A percentile compares a stretch with the other conserved stretches of the same genome.
These are phyloP conservation scores for Alcedo quadribrachys DNA, from an alignment of 2,797 vertebrate species.

Conservation along the genomic window DNA sequence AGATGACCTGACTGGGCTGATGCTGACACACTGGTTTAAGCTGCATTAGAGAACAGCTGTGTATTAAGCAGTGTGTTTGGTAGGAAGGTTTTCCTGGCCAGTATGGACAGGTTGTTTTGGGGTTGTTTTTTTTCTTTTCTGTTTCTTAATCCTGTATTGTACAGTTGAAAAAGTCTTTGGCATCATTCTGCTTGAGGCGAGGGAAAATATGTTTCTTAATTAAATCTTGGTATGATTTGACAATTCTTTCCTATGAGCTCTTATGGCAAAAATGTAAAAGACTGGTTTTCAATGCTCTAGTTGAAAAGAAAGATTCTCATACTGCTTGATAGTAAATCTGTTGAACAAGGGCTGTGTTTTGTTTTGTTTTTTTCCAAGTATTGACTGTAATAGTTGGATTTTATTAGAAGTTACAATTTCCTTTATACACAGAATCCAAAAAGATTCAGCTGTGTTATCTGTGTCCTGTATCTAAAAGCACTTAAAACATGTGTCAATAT, in stretches of 20 bases:
- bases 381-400: background rate
- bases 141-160: background rate
- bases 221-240: background rate
- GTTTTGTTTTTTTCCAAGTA: background rate
- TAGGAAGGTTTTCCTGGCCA: background rate
- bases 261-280: background rate
- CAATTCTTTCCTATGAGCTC: background rate
- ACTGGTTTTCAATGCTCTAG: background rate
- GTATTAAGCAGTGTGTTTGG: background rate
- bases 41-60: background rate
- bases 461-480: background rate
- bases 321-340: background rate
- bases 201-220: constrained; percentile 30
- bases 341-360: background rate
- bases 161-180: background rate
- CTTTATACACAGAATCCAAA: background rate
- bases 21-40: background rate
- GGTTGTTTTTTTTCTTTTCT: background rate
- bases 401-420: background rate
- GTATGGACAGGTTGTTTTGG: background rate
- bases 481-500: background rate
- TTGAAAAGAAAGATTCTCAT: background rate
- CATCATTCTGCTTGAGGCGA: background rate
- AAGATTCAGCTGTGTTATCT: background rate
- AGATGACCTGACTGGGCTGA: background rate